phyloP scores from a whole-genome alignment of 1,140 invertebrate genomes.

The Halesus radiatus region DNA sequence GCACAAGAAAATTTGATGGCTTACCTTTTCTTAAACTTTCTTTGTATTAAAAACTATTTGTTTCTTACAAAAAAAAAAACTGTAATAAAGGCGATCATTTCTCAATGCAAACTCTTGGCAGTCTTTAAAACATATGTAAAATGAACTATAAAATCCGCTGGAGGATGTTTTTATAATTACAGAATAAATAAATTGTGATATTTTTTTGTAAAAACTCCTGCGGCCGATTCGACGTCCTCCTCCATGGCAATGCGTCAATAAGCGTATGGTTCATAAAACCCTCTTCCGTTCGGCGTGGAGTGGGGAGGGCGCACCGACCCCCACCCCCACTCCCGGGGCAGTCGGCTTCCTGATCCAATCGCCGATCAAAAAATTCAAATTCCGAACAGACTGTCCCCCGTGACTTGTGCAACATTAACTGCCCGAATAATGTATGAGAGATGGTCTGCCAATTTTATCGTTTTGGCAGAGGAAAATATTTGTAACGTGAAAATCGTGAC shows the following conservation, averaged over 20 bases:
- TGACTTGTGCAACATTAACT: constrained; percentile 55
- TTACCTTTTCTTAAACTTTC: too few relatives aligned
- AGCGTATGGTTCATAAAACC: constrained; percentile 55
- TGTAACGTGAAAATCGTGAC: too few relatives aligned
- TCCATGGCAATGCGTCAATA: constrained; percentile 53
- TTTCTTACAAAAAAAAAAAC: too few relatives aligned
- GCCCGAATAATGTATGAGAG: constrained; percentile 36
- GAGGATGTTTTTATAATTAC: too few relatives aligned
- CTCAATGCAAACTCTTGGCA: too few relatives aligned
- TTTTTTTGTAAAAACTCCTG: not conserved
- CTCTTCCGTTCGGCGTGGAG: not conserved
- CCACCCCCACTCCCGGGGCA: too few relatives aligned
- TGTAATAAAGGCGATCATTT: too few relatives aligned
- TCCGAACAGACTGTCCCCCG: constrained; percentile 47
- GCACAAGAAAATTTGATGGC: too few relatives aligned
- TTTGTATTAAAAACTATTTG: too few relatives aligned
- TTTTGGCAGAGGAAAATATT: not conserved
- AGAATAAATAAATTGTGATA: too few relatives aligned
- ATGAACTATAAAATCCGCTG: too few relatives aligned
- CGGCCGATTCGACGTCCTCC: not conserved
- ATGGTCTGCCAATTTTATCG: constrained; percentile 10
- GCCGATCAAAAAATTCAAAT: constrained; percentile 55
- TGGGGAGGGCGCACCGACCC: not conserved
- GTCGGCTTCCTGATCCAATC: constrained; percentile 51
- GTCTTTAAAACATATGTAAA: too few relatives aligned